Evolutionary conservation across 2,888 invertebrate species (phyloP), one percentile per base, ranked within the genome.

Genomic region (Philereme vetulata): DNA sequence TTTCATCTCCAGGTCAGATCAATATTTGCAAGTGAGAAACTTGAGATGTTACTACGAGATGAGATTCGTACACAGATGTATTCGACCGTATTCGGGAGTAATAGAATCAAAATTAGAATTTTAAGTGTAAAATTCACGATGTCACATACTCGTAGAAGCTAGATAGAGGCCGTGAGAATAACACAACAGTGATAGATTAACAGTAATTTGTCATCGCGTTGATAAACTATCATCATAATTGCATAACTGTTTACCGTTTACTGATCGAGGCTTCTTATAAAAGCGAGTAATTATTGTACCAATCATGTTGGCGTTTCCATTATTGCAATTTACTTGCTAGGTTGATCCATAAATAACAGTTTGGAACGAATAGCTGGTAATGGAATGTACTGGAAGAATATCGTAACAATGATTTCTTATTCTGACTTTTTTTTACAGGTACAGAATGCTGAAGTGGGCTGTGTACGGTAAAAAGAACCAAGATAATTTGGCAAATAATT

Each of bases 401-500:
- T 21, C 21, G 2, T 21, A 21, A 21, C 21, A 21, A 21, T 21
- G 21, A 2, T 38, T 11, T 4, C 9, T 53, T 5, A 51, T 32
- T 4, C 40, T 21, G 4, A 40, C 21, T 69, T 80, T 57, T 21
- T 71, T 68, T 91, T 88, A 8, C 88, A 91, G 91, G 71, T 75
- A 56, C 68, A 92, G 80, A 75, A 94, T 94, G 94, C 85, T 94
- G 74, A 94, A 94, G 92, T 94, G 94, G 94, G 93, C 94, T 54
- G 93, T 94, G 8, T 90, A 90, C 66, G 87, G 83, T 64, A 90
- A 90, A 72, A 92, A 90, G 66, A 90, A 85, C 59, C 89, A 89
- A 78, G 88, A 88, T 48, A 80, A 77, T 63, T 67, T 74, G 3
- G 68, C 69, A 5, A 78, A 74, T 44, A 82, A 82, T 40, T 65